Evolutionary conservation across 1,140 invertebrate genomes (phyloP), one percentile per base, ranked within the genome.

Genomic region (Antheraea pernyi): DNA sequence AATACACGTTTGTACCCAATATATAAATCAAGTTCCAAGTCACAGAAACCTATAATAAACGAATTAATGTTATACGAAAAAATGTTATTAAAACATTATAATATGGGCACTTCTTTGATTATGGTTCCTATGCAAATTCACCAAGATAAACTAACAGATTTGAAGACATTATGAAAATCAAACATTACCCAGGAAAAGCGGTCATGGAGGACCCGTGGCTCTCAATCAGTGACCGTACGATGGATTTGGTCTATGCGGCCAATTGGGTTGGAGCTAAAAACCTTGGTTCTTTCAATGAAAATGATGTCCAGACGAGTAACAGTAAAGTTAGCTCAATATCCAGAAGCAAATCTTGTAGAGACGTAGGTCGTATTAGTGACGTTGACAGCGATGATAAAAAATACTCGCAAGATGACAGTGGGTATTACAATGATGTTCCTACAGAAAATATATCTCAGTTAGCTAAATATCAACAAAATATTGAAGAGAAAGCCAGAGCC

Each of bases 171-270:
- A 97, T 97, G 96, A 96, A 96, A 93, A 96, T 97, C 63, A 95
- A 96, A 89, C 95, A 95, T 80, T 96, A 97, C 89, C 96, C 96
- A 16, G 96, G 96, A 68, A 95, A 96, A 89, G 96, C 95, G 59
- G 95, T 96, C 81, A 89, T 96, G 86, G 95, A 96, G 69, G 95
- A 95, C 84, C 94, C 95, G 30, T 94, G 94, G 94, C 89, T 94
- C 82, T 93, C 93, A 81, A 94, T 94, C 80, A 93, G 89, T 68
- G 93, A 94, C 76, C 94, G 88, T 84, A 94, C 88, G 81, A 96
- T 96, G 94, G 95, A 96, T 73, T 92, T 95, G n/a, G 93, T 96
- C 39, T 97, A 97, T 86, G 96, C 97, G 77, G 96, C 96, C 58
- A 97, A 96, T 79, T 97, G 97, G 97, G 93, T 96, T 63, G 96